Percentiles rank a stretch among this genome's conserved stretches.
phyloP scores from a whole-genome alignment of 2,113 vertebrate genomes.

The Boleophthalmus pectinirostris region DNA sequence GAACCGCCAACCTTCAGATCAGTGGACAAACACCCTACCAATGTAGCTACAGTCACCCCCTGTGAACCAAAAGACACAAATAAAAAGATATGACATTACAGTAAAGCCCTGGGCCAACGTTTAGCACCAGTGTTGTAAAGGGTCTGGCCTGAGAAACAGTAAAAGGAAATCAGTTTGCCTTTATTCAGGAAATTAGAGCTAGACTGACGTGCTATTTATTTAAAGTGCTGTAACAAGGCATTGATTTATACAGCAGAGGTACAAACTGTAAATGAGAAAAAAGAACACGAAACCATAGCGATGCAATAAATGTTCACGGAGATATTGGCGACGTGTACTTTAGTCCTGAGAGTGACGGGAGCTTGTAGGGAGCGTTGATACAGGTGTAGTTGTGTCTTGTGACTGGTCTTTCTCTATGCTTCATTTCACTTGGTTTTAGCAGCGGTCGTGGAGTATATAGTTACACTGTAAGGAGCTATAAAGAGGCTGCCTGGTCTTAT shows the following conservation, averaged over 20 bases:
- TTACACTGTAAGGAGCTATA: conserved; percentile 24
- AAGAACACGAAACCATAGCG: conserved; percentile 27
- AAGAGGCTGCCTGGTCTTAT: conserved; percentile 2
- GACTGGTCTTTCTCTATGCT: conserved; percentile 33
- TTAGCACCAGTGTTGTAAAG: neutral
- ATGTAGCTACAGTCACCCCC: too few species aligned
- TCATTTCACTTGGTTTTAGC: conserved; percentile 49
- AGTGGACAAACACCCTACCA: too few species aligned
- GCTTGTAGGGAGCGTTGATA: conserved; percentile 33
- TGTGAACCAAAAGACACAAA: neutral
- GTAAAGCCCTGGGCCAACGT: neutral
- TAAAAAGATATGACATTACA: neutral
- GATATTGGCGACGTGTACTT: conserved; percentile 39
- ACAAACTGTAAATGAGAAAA: neutral
- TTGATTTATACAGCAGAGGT: conserved; percentile 1
- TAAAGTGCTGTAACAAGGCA: neutral
- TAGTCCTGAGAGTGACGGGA: conserved; percentile 27
- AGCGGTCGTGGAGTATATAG: conserved; percentile 14
- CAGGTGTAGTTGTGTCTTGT: conserved; percentile 42
- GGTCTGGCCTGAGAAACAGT: neutral
- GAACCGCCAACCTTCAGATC: too few species aligned
- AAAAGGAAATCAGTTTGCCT: neutral
- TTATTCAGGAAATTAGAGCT: neutral
- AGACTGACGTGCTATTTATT: neutral
- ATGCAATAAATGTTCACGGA: conserved; percentile 17